Evolutionary conservation across 2,113 vertebrate genomes (phyloP).

Genomic region (Desmodus rotundus): DNA sequence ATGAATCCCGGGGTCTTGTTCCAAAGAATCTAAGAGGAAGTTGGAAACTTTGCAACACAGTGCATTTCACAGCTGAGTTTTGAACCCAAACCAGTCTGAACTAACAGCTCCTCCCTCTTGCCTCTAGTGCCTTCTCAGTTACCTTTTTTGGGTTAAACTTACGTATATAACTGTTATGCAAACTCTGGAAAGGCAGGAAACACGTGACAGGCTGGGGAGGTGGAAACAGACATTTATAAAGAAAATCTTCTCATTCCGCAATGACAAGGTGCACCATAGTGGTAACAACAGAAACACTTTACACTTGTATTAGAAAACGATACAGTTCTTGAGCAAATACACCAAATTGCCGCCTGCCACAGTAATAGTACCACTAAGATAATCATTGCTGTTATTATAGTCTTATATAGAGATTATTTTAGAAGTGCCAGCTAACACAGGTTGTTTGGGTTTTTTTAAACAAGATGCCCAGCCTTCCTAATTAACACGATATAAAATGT

Average conservation of each 20-base stretch:
- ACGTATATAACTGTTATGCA: conserved; percentile 75
- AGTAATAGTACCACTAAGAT: not conserved
- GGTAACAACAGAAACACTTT: conserved; percentile 14
- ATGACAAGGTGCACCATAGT: not conserved
- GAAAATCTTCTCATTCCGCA: not conserved
- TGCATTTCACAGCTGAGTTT: not conserved
- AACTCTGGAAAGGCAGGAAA: conserved; percentile 73
- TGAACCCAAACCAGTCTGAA: not conserved
- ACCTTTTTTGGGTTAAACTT: conserved; percentile 43
- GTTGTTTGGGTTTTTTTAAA: not conserved
- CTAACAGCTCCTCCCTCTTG: not conserved
- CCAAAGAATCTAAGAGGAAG: not conserved
- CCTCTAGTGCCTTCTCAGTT: not conserved
- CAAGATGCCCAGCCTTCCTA: conserved; percentile 35
- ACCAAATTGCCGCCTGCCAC: not conserved
- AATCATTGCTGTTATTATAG: not conserved
- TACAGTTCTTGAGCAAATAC: not conserved
- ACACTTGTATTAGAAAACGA: conserved; percentile 31
- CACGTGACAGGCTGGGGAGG: conserved; percentile 65
- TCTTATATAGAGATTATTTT: not conserved
- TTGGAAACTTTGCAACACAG: not conserved
- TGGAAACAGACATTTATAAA: conserved; percentile 39
- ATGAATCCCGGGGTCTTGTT: not conserved
- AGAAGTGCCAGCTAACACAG: not conserved
- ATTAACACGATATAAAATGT: conserved; percentile 31